phyloP scores from a whole-genome alignment of 1,140 invertebrate genomes.

The Epicauta chinensis region DNA sequence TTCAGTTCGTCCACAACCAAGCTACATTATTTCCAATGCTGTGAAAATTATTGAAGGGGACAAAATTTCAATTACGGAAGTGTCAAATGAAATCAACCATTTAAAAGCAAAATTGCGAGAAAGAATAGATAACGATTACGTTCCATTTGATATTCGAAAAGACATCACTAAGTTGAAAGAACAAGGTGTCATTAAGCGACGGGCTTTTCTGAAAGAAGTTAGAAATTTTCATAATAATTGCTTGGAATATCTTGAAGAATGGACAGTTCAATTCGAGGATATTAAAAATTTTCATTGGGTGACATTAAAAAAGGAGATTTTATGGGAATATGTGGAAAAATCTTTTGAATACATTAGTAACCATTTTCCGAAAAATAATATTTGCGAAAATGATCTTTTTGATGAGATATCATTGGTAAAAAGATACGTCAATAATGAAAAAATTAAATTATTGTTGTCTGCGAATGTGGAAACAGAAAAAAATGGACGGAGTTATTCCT shows the following conservation, averaged over 20 bases:
- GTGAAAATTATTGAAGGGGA: constrained; percentile 9
- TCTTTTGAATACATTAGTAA: neutral
- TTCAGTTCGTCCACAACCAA: constrained; percentile 15
- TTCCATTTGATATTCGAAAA: constrained; percentile 1
- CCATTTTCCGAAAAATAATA: neutral
- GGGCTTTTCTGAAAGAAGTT: constrained; percentile 1
- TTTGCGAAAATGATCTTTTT: neutral
- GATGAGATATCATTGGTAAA: too few relatives aligned
- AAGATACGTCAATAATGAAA: neutral
- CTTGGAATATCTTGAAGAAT: constrained; percentile 4
- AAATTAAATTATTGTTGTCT: neutral
- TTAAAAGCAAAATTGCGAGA: constrained; percentile 9
- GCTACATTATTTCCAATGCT: constrained; percentile 9
- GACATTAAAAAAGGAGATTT: neutral
- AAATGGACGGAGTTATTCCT: neutral
- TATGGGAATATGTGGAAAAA: too few relatives aligned
- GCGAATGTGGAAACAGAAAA: neutral
- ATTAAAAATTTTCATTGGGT: neutral
- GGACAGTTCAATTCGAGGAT: neutral
- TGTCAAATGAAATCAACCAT: constrained; percentile 5
- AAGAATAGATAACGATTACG: constrained; percentile 11
- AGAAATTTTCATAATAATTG: constrained; percentile 6
- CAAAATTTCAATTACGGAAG: constrained; percentile 5
- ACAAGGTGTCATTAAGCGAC: neutral
- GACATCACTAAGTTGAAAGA: constrained; percentile 10